Base-by-base conservation (phyloP, 2,797 vertebrate species). In the Corythornis leucogaster region DNA sequence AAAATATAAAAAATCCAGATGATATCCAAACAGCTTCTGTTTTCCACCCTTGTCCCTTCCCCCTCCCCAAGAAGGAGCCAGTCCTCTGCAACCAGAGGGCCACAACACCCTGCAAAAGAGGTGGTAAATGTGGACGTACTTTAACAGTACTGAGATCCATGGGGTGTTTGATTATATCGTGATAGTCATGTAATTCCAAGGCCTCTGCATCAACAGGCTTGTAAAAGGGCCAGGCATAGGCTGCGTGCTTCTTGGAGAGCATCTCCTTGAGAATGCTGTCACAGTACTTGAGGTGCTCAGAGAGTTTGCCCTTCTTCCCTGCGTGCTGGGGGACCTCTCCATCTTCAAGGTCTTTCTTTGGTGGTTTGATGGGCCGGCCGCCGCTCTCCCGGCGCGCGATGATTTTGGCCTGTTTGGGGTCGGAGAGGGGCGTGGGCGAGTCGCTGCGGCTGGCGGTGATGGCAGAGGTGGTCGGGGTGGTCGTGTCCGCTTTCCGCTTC, bases 91-190 rank as follows among this genome's bases (percentile, higher is more conserved):
- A 68, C 15, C 79, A 95, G 94, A 92, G 86, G 57, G 58, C 79
- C 61, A 50, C 8, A 14, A 74, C 51, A 73, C 80, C 80, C 66
- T 42, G 82, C 62, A 53, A 87, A 69, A 87, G 68, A 87, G 85
- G 71, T 75, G 93, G 61, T 59, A 89, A 79, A 92, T 2, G 50
- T 12, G 38, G 75, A 92, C 92, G 2, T 97, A 99, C 99, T 97
- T 99, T 99, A 61, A 99, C 98, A 51, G 99, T 99, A 97, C 99
- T 98, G 93, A 99, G 99, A 95, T 99, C 99, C 99, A 99, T 99
- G 48, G 99, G 99, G 96, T 98, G 98, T 95, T 99, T 99, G 98
- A 99, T 99, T 97, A 99, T 99, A 80, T 99, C 98, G 1, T 99
- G 99, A 97, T 99, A 99, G 96, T 99, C 99, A 5, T 99, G 98